These are phyloP conservation scores for Jaculus jaculus DNA, from an alignment of 2,113 vertebrate species.

Conservation along the genomic window DNA sequence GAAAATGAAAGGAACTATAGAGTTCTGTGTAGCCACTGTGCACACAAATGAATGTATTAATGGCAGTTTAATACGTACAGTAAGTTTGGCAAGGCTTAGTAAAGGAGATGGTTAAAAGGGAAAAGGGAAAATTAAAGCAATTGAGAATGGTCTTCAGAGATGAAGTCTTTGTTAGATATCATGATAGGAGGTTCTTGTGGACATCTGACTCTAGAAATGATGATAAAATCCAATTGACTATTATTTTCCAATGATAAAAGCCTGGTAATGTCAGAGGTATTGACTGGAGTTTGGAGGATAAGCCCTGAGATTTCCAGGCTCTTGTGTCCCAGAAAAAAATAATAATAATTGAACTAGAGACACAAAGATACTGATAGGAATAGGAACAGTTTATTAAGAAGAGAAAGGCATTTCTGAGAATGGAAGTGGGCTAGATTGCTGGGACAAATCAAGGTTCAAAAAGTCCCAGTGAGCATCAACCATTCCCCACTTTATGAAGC, in stretches of 20 bases:
- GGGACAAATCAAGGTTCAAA: too few relatives aligned
- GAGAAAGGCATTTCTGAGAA: not conserved
- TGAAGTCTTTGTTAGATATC: slow-evolving; percentile 36
- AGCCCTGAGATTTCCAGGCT: too few relatives aligned
- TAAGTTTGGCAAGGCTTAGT: not conserved
- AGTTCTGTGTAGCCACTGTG: not conserved
- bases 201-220: too few relatives aligned
- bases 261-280: too few relatives aligned
- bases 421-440: too few relatives aligned
- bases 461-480: too few relatives aligned
- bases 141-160: slow-evolving; percentile 23
- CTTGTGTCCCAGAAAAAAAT: too few relatives aligned
- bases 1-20: not conserved
- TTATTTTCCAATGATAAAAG: too few relatives aligned
- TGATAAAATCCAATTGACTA: too few relatives aligned
- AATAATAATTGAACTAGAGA: too few relatives aligned
- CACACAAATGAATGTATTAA: slow-evolving; percentile 9
- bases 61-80: not conserved
- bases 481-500: too few relatives aligned
- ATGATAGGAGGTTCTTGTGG: not conserved
- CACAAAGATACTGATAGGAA: not conserved
- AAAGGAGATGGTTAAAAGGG: not conserved
- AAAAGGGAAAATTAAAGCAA: slow-evolving; percentile 15
- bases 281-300: too few relatives aligned
- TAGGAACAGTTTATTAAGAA: not conserved